Conservation (phyloP, 2,113 vertebrate species). For the Hirundichthys speculiger region DNA sequence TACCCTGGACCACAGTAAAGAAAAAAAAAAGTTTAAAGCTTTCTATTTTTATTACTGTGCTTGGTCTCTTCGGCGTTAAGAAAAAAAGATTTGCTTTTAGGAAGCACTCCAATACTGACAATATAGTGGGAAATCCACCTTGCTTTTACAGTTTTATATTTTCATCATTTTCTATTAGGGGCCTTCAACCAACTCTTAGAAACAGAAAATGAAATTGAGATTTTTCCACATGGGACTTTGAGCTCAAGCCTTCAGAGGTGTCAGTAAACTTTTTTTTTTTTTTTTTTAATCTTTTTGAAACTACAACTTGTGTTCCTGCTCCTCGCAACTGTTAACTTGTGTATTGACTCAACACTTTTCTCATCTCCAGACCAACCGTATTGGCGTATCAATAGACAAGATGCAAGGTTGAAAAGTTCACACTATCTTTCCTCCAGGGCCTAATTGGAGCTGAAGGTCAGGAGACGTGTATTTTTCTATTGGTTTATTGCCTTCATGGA, state of each 20-base stretch:
- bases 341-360: slow-evolving; percentile 57
- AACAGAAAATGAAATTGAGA: slow-evolving; percentile 46
- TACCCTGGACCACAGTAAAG: too few species aligned
- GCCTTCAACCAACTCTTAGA: slow-evolving; percentile 45
- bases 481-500: slow-evolving; percentile 75
- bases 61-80: slow-evolving; percentile 12
- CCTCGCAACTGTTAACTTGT: slow-evolving; percentile 41
- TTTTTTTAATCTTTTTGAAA: slow-evolving; percentile 35
- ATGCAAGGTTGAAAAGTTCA: slow-evolving; percentile 78
- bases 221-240: slow-evolving; percentile 32
- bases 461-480: slow-evolving; percentile 68
- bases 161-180: slow-evolving; percentile 34
- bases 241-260: slow-evolving; percentile 14
- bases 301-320: slow-evolving; percentile 35
- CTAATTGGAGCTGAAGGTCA: slow-evolving; percentile 81
- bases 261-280: slow-evolving; percentile 51
- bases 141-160: slow-evolving; percentile 38
- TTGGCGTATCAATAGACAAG: slow-evolving; percentile 70
- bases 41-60: slow-evolving; percentile 19
- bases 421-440: slow-evolving; percentile 66
- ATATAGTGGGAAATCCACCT: slow-evolving; percentile 31
- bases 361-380: slow-evolving; percentile 47
- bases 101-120: slow-evolving; percentile 13
- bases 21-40: background rate
- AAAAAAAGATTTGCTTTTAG: slow-evolving; percentile 20